These are phyloP conservation scores for Nematopogon swammerdamellus DNA, from an alignment of 2,888 invertebrate species.

Conservation along the genomic window DNA sequence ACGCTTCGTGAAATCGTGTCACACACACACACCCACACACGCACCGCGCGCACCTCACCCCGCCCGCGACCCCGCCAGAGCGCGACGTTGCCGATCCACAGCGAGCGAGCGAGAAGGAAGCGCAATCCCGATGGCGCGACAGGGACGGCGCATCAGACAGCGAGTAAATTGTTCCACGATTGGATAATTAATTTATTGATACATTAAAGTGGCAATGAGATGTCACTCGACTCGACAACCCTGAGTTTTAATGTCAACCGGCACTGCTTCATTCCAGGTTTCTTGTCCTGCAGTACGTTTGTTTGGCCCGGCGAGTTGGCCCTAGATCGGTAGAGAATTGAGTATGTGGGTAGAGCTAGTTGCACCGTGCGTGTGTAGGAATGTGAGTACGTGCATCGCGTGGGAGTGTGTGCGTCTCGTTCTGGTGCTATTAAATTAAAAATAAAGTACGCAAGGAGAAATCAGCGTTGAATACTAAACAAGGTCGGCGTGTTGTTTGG, in stretches of 20 bases:
- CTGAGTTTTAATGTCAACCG: background rate
- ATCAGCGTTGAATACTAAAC: constrained; percentile 3
- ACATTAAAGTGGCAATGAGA: constrained; percentile 36
- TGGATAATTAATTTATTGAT: constrained; percentile 56
- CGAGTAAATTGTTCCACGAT: constrained; percentile 48
- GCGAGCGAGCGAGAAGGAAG: constrained; percentile 17
- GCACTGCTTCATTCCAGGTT: background rate
- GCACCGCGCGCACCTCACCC: background rate
- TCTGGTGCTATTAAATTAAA: constrained; percentile 3
- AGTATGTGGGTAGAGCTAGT: no score
- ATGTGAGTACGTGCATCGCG: background rate
- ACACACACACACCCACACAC: background rate
- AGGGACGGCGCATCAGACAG: constrained; percentile 23
- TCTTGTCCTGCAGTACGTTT: background rate
- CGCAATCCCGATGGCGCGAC: constrained; percentile 14
- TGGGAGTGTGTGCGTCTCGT: background rate
- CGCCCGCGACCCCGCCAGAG: constrained; percentile 3
- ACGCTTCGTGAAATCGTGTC: background rate
- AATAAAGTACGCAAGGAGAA: constrained; percentile 5
- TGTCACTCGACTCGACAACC: background rate
- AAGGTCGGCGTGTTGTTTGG: constrained; percentile 3
- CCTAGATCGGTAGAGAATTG: no score
- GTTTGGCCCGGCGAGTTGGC: background rate
- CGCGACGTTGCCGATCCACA: constrained; percentile 20
- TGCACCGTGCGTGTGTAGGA: background rate